Conservation (phyloP, 1,140 invertebrate species). For the Halesus radiatus region DNA sequence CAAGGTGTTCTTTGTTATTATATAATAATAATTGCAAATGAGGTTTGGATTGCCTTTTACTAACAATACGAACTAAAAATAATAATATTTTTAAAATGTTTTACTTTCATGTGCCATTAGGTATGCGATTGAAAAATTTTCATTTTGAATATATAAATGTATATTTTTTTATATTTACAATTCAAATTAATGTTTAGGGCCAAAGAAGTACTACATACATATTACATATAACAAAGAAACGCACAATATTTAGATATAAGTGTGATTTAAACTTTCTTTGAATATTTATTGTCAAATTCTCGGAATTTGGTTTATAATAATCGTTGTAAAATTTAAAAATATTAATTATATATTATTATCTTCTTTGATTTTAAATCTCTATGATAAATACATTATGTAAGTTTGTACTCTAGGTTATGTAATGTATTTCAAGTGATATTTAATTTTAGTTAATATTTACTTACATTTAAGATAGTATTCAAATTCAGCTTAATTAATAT, state of each 20-base stretch:
- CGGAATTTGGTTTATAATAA: background rate
- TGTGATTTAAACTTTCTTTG: constrained; percentile 46
- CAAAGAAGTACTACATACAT: constrained; percentile 37
- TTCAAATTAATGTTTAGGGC: constrained; percentile 36
- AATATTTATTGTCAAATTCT: constrained; percentile 30
- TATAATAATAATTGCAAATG: constrained; percentile 15
- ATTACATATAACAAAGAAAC: constrained; percentile 23
- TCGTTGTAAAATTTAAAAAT: background rate
- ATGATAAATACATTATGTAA: background rate
- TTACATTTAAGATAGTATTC: constrained; percentile 33
- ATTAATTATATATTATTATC: constrained; percentile 12
- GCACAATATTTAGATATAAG: constrained; percentile 52
- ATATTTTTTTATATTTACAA: constrained; percentile 36
- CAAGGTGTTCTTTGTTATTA: constrained; percentile 48
- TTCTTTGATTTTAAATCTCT: constrained; percentile 31
- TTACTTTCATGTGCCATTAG: constrained; percentile 35
- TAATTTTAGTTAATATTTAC: constrained; percentile 35
- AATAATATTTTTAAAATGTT: background rate
- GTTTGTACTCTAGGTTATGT: constrained; percentile 24
- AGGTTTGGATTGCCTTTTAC: constrained; percentile 1
- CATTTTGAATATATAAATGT: constrained; percentile 24
- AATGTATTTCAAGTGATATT: constrained; percentile 53
- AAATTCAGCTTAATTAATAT: constrained; percentile 14
- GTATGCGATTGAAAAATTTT: constrained; percentile 24
- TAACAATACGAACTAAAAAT: constrained; percentile 9